Conservation (phyloP, 2,113 vertebrate species). For the Neodon shergylaensis region DNA sequence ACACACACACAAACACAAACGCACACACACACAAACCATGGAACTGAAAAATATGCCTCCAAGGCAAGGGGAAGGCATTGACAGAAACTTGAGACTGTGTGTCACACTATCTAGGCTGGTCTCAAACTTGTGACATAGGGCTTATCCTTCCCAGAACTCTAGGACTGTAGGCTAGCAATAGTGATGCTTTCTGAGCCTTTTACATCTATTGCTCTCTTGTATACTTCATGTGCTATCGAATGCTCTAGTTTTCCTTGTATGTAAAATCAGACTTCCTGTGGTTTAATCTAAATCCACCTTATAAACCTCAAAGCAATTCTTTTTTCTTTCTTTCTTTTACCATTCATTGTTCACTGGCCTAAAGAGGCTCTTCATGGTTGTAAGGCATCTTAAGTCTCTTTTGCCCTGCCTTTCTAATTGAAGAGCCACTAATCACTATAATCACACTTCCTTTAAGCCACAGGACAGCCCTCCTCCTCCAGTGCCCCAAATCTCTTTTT, state of each 20-base stretch:
- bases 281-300: constrained; percentile 14
- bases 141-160: not conserved
- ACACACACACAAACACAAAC: no score
- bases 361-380: constrained; percentile 28
- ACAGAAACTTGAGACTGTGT: not conserved
- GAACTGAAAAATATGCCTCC: not conserved
- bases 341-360: constrained; percentile 32
- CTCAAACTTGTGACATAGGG: not conserved
- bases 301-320: constrained; percentile 30
- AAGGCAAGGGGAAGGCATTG: not conserved
- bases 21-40: no score
- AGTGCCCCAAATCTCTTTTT: constrained; percentile 61
- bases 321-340: not conserved
- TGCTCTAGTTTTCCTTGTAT: constrained; percentile 7
- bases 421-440: constrained; percentile 67
- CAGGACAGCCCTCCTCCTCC: constrained; percentile 28
- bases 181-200: not conserved
- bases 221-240: not conserved
- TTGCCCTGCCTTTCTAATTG: constrained; percentile 44
- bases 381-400: constrained; percentile 38
- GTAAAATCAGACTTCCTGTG: constrained; percentile 56
- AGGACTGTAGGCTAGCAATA: not conserved
- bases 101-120: not conserved
- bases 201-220: not conserved
- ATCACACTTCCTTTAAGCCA: constrained; percentile 59